Base-by-base conservation (phyloP, 2,888 invertebrate species). In the Phasia obesa region DNA sequence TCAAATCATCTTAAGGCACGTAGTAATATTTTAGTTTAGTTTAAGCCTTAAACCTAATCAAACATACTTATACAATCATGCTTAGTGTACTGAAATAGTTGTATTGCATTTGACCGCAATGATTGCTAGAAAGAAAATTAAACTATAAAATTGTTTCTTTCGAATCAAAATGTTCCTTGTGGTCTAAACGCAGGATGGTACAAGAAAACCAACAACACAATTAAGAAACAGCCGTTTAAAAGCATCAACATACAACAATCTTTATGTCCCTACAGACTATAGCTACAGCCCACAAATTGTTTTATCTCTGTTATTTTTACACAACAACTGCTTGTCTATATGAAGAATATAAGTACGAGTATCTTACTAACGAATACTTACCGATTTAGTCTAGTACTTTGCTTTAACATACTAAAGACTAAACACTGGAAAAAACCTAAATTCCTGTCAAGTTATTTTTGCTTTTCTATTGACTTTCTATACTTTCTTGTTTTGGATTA, bases 371-470 rank as follows among this genome's bases (percentile, higher is more conserved):
- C 19, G 60, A 60, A 62, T 42, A 47, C 31, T 64, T 74, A 23
- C 21, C 27, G 53, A 55, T 27, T 53, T n/a, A 60, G 60, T 60
- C 38, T 65, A 71, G 70, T 64, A 27, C 70, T 70, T 70, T 62
- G 42, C 35, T 59, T 59, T 53, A 79, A 73, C 73, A 65, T 57
- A 17, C 59, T 65, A 21, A 65, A 42, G 51, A 19, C 60, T 42
- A 67, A 42, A 75, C 60, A 78, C 53, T 62, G 21, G 19, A 65
- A 35, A 4, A 71, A 51, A 62, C 27, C 35, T 21, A 73, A 64
- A 67, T 74, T 82, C 62, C 69, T 64, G 70, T 74, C 51, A 64
- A 78, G 62, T 82, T 70, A 70, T 65, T 73, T 64, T 31, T 71
- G 57, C 17, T 2, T 21, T 51, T 19, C 49, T 57, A 64, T 71